Percentiles rank a stretch among this genome's conserved stretches.
Evolutionary conservation across 2,113 vertebrate species (phyloP).

Genomic region (Gasterosteus nipponicus): DNA sequence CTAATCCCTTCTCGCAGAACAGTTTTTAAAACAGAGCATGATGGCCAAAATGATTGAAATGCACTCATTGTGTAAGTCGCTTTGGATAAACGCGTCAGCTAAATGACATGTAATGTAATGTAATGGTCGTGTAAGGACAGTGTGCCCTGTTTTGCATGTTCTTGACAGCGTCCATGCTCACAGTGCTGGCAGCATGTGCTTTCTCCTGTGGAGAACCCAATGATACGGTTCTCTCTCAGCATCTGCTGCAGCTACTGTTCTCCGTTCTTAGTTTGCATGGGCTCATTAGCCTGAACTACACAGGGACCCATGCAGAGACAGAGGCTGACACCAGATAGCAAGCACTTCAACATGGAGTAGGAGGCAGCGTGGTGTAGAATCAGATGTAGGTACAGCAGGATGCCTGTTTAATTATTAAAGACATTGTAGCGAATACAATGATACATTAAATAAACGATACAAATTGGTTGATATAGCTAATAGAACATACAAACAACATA

Average conservation of each 20-base stretch:
- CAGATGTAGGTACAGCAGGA: constrained; percentile 29
- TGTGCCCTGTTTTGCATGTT: constrained; percentile 14
- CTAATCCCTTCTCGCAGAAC: background rate
- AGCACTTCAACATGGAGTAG: constrained; percentile 53
- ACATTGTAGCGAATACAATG: background rate
- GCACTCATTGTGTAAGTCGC: no score
- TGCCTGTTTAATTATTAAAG: constrained; percentile 19
- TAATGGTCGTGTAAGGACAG: background rate
- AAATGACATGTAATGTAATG: no score
- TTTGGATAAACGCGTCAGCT: no score
- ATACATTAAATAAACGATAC: background rate
- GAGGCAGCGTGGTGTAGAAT: constrained; percentile 44
- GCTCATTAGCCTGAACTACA: constrained; percentile 58
- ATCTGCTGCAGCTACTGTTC: constrained; percentile 34
- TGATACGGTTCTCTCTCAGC: constrained; percentile 40
- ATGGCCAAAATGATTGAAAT: no score
- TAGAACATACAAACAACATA: background rate
- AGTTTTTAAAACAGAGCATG: background rate
- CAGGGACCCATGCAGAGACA: constrained; percentile 43
- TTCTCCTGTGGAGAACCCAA: constrained; percentile 42
- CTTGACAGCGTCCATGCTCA: constrained; percentile 29
- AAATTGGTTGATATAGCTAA: background rate
- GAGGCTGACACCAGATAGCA: constrained; percentile 40
- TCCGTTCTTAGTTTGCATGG: constrained; percentile 37
- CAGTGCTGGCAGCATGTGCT: constrained; percentile 40